Evolutionary conservation across 2,113 vertebrate species (phyloP).

Genomic region (Myotis yumanensis): DNA sequence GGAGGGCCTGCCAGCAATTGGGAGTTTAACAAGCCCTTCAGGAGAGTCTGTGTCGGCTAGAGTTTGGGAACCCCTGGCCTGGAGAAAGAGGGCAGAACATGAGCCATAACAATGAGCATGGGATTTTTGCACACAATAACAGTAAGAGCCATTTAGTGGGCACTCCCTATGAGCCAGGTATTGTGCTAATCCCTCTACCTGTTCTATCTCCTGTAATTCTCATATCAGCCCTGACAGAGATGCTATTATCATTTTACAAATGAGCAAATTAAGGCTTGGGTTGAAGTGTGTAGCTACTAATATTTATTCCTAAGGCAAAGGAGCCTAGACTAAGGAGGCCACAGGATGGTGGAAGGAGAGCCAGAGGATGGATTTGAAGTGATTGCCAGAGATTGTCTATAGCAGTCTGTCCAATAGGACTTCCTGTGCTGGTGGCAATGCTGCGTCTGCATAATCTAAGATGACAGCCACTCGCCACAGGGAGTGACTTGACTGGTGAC

Average conservation of each 20-base stretch:
- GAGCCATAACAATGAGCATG: fast-evolving
- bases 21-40: neutral
- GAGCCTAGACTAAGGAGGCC: neutral
- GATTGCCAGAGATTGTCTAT: neutral
- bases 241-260: neutral
- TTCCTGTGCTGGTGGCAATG: neutral
- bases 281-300: neutral
- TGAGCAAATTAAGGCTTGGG: neutral
- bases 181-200: neutral
- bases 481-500: neutral
- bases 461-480: neutral
- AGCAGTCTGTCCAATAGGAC: neutral
- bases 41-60: neutral
- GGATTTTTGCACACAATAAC: neutral
- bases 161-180: neutral
- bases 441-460: neutral
- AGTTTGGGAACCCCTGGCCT: neutral
- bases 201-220: neutral
- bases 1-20: neutral
- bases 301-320: neutral
- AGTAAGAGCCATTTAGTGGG: neutral
- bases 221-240: neutral
- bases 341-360: neutral
- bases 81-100: neutral
- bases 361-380: neutral